Percentiles rank a stretch among this genome's conserved stretches.
Conservation (phyloP, 2,113 vertebrate species). For the Chrysochloris asiatica region DNA sequence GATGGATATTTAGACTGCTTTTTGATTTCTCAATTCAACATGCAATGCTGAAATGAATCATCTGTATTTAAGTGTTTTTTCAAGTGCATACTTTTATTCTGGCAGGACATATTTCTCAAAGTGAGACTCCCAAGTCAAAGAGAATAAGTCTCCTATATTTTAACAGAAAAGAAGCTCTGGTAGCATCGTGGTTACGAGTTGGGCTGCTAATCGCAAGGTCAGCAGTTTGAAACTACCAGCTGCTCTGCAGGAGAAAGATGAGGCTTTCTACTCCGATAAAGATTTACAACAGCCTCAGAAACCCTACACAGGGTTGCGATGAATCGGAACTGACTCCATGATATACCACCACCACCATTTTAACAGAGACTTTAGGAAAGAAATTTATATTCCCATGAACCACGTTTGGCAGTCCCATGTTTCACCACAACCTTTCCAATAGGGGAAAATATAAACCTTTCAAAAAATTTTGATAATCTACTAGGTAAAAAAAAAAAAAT, state of each 20-base stretch:
- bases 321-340: too few species aligned
- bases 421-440: constrained; percentile 55
- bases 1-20: neutral
- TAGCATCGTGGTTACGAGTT: too few species aligned
- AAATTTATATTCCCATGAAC: constrained; percentile 5
- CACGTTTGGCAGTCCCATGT: neutral
- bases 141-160: neutral
- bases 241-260: too few species aligned
- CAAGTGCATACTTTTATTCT: neutral
- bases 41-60: constrained; percentile 1
- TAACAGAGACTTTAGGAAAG: constrained; percentile 31
- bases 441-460: constrained; percentile 40
- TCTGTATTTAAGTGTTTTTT: constrained; percentile 9
- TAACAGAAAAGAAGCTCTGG: too few species aligned
- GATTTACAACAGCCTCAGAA: too few species aligned
- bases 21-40: constrained; percentile 24
- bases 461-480: constrained; percentile 23
- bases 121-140: neutral
- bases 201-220: too few species aligned
- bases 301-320: too few species aligned
- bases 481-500: neutral
- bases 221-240: too few species aligned
- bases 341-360: too few species aligned
- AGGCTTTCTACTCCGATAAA: too few species aligned
- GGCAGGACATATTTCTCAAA: constrained; percentile 34